Conservation (phyloP, 2,888 invertebrate genomes). For the Neuroscelio doddi region DNA sequence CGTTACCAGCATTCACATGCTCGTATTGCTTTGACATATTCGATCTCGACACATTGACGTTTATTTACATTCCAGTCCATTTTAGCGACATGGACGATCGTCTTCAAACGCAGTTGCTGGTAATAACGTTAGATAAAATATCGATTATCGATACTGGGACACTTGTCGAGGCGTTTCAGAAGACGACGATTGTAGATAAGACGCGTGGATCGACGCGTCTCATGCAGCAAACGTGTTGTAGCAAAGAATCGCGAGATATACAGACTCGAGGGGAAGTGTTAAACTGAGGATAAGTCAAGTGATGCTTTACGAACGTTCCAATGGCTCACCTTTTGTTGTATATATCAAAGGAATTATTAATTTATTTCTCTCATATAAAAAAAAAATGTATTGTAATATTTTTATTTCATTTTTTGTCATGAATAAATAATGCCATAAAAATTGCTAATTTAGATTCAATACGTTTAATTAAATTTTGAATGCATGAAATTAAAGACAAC, state of each 20-base stretch:
- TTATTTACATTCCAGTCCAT: slow-evolving; percentile 20
- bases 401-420: too few species aligned
- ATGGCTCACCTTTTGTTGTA: slow-evolving; percentile 28
- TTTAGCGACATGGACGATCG: slow-evolving; percentile 13
- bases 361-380: too few species aligned
- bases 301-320: slow-evolving; percentile 25
- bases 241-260: slow-evolving; percentile 29
- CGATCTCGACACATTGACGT: not conserved
- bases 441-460: too few species aligned
- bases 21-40: not conserved
- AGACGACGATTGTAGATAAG: slow-evolving; percentile 39
- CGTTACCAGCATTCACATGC: too few species aligned
- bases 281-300: slow-evolving; percentile 23
- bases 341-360: slow-evolving; percentile 40
- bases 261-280: slow-evolving; percentile 8
- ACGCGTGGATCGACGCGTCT: slow-evolving; percentile 30
- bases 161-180: slow-evolving; percentile 11
- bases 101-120: slow-evolving; percentile 1
- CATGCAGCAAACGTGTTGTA: slow-evolving; percentile 25
- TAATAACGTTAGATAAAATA: slow-evolving; percentile 34
- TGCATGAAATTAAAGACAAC: too few species aligned
- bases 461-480: too few species aligned
- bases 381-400: too few species aligned
- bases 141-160: slow-evolving; percentile 34
- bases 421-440: too few species aligned